Evolutionary conservation across 2,888 invertebrate genomes (phyloP), one percentile per base, ranked within the genome.

Genomic region (Synergus umbraculus): DNA sequence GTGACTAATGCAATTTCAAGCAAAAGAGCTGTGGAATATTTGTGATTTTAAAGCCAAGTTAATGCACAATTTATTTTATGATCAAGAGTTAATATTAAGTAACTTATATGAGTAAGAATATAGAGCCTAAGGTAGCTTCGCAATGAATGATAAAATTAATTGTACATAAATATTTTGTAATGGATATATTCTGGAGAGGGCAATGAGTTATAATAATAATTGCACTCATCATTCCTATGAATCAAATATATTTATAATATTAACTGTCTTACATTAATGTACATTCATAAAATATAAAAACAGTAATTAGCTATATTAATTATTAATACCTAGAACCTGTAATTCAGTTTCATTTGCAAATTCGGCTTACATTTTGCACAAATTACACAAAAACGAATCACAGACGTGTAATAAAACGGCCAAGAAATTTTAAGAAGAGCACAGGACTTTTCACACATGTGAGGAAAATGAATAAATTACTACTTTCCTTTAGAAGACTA

Each of bases 341-440:
- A 82, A 58, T 46, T 76, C 78, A 79, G 60, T 58, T 77, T 44
- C 22, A 22, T 22, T 60, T 60, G 3, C 22, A 22, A 60, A 60
- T 18, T 10, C 8, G 22, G 22, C 54, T 54, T 54, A 54, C 15
- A 54, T n/a, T 60, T 22, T 60, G 18, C 60, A 22, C 12, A 60
- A 60, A 22, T 3, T 60, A 60, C 18, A 60, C 12, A 22, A 3
- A 4, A 79, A 84, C 84, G 65, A 85, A 87, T 87, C 88, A 88
- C 89, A 88, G 87, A 85, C 78, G 80, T 86, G 89, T 86, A 83
- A 22, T 60, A 89, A 83, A 88, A 78, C 85, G 88, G 87, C 86
- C 87, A 78, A 81, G 69, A n/a, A 60, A 60, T 60, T 60, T 60
- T 12, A 22, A 22, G 10, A 22, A 22, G 22, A 22, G 60, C 22